Percentiles rank a stretch among this genome's conserved stretches.
phyloP scores from a whole-genome alignment of 2,113 vertebrate genomes.

The Hyla sarda region DNA sequence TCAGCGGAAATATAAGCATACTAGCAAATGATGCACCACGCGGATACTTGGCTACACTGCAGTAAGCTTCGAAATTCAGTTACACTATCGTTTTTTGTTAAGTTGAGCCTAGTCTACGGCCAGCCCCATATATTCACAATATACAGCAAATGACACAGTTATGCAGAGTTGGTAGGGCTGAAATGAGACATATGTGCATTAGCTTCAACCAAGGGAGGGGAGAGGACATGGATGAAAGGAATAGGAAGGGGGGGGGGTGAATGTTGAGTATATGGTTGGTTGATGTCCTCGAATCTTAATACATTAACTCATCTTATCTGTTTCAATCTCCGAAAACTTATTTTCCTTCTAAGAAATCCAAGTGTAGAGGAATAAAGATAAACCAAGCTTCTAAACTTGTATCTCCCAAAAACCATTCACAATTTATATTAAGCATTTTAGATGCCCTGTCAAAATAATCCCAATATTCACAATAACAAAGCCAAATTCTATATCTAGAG shows the following conservation, averaged over 20 bases:
- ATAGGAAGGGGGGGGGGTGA: neutral
- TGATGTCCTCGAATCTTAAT: neutral
- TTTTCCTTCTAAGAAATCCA: neutral
- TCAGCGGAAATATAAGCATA: neutral
- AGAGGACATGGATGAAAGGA: neutral
- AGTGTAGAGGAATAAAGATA: neutral
- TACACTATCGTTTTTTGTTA: neutral
- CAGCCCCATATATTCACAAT: neutral
- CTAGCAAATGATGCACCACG: neutral
- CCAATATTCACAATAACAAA: neutral
- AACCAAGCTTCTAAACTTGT: neutral
- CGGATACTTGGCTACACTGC: neutral
- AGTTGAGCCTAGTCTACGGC: neutral
- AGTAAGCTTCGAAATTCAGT: neutral
- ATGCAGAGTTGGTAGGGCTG: neutral
- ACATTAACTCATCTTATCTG: neutral
- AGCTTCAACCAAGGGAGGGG: neutral
- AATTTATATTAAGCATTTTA: too few relatives aligned
- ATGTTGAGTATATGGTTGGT: neutral
- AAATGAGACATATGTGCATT: neutral
- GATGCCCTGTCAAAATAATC: neutral
- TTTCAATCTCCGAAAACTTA: neutral
- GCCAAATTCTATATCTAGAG: neutral
- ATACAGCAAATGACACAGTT: neutral
- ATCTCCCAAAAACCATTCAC: neutral